These are phyloP conservation scores for Peromyscus californicus DNA, from an alignment of 2,113 vertebrate species.

Conservation along the genomic window DNA sequence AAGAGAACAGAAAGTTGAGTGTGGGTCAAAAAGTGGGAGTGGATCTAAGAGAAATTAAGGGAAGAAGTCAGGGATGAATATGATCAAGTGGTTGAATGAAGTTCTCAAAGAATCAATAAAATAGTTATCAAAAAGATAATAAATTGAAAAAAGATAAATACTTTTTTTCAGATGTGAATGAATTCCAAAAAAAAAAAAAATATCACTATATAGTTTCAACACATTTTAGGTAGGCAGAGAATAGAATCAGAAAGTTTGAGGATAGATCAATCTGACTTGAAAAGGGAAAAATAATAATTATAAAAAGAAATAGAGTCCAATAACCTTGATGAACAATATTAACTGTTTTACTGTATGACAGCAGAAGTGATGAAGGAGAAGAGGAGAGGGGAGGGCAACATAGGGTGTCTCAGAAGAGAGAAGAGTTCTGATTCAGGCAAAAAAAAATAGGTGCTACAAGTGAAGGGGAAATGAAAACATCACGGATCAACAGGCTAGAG, in stretches of 20 bases:
- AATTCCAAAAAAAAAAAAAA: not conserved
- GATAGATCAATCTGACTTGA: not conserved
- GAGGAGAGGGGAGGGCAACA: not conserved
- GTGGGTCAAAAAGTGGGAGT: too few relatives aligned
- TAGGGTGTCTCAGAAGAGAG: not conserved
- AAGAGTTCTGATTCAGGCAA: not conserved
- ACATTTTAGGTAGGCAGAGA: not conserved
- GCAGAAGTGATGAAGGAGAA: not conserved
- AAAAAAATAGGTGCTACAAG: rapidly evolving
- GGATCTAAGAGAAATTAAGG: not conserved
- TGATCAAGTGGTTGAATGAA: not conserved
- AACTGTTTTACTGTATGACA: not conserved
- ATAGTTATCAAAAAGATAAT: not conserved
- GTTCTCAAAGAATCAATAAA: not conserved
- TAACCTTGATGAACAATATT: not conserved
- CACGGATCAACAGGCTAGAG: not conserved
- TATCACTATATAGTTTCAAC: not conserved
- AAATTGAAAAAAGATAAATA: not conserved
- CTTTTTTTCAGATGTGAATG: not conserved
- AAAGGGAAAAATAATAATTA: not conserved
- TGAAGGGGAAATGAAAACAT: not conserved
- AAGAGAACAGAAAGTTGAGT: not conserved
- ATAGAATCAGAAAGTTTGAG: not conserved
- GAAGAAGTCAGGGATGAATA: not conserved
- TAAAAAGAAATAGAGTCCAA: not conserved